Conservation (phyloP, 2,113 vertebrate species). For the Ellobius talpinus region DNA sequence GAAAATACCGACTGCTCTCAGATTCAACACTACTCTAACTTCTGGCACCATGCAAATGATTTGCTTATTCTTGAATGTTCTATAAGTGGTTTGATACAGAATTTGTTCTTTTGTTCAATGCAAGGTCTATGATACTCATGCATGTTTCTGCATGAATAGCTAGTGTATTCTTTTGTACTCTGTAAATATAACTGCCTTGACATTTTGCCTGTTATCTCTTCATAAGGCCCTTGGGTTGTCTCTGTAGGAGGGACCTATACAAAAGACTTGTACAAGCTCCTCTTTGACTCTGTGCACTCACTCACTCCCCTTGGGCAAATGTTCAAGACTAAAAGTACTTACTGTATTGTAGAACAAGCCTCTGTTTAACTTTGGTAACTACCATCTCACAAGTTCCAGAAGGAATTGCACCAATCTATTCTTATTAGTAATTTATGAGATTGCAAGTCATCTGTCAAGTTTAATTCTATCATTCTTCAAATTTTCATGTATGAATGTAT, state of each 20-base stretch:
- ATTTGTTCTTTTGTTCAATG: not conserved
- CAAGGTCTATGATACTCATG: not conserved
- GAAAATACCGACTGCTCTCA: not conserved
- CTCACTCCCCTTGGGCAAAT: not conserved
- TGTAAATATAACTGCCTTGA: not conserved
- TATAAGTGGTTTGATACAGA: too few species aligned
- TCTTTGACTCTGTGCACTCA: not conserved
- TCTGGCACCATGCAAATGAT: not conserved
- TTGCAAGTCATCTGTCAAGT: not conserved
- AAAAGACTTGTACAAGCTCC: too few species aligned
- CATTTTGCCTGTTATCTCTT: not conserved
- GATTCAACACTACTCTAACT: not conserved
- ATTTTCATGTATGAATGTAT: not conserved
- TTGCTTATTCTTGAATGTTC: not conserved
- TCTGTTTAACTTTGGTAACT: not conserved
- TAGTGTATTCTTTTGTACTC: not conserved
- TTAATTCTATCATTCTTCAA: not conserved
- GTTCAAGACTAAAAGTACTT: not conserved
- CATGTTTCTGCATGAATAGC: not conserved
- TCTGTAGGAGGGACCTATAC: too few species aligned
- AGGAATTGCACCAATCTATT: not conserved
- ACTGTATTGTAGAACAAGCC: not conserved
- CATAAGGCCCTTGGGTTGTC: not conserved
- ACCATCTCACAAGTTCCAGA: slow-evolving; percentile 2
- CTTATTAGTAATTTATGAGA: not conserved